Evolutionary conservation across 2,113 vertebrate species (phyloP), one percentile per base, ranked within the genome.

Genomic region (Phyllopteryx taeniolatus): DNA sequence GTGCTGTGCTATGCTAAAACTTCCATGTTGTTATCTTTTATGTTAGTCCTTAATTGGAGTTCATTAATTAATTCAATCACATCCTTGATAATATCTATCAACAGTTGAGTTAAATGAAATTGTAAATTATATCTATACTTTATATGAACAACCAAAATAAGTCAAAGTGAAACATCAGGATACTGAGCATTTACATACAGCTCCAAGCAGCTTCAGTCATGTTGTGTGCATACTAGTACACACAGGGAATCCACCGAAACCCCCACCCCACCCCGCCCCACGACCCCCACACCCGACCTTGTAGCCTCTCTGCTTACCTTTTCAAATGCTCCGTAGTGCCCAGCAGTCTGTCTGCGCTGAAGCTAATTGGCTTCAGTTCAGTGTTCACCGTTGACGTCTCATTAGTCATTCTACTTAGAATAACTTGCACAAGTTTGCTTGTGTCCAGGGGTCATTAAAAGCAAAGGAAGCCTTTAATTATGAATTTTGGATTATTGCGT

Each of bases 391-490:
- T 86, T 79, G 85, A 82, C 65, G 74, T 89, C 86, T 88, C 88
- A 89, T 90, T 86, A 89, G 71, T 83, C 81, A 84, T 87, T 90
- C 88, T 79, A 87, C 86, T 89, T 86, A 82, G 79, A 85, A 86
- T 82, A 90, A 89, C 84, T 83, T 86, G 20, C 79, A 85, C 81
- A 82, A 86, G 79, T 90, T 88, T 88, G 85, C 87, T 89, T 89
- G 85, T 85, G 80, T 86, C 85, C 78, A 56, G 74, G 80, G 88
- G 83, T 91, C 87, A 87, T 90, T 89, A 89, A 85, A 83, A 89
- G 89, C 86, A 83, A 79, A 85, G 83, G 70, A 83, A 84, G 76
- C 84, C 85, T 86, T 90, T 91, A 88, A 90, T 91, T 90, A 89
- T 19, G 27, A 82, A 71, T 57, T 47, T 60, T 19, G 33, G 71